A percentile compares a stretch with the other conserved stretches of the same genome.
phyloP scores from a whole-genome alignment of 2,888 invertebrate species.

The Baronia brevicornis region DNA sequence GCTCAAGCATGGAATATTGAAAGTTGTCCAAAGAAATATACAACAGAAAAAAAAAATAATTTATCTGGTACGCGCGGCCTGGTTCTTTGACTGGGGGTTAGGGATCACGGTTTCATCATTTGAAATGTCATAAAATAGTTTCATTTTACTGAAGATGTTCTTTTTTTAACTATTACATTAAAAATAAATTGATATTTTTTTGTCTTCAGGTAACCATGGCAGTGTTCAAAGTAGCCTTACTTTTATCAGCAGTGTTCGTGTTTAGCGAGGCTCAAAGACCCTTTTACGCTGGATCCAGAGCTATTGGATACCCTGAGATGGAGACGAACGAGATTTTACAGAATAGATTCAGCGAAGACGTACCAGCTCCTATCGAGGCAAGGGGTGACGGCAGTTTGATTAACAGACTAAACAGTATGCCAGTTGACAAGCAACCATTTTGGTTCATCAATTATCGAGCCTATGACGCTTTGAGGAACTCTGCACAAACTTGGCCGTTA shows the following conservation, averaged over 20 bases:
- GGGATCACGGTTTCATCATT: too few relatives aligned
- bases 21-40: too few relatives aligned
- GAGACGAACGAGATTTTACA: slow-evolving; percentile 38
- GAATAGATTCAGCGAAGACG: slow-evolving; percentile 71
- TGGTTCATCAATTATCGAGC: slow-evolving; percentile 80
- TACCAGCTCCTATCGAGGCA: slow-evolving; percentile 74
- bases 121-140: too few relatives aligned
- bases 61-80: too few relatives aligned
- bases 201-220: slow-evolving; percentile 37
- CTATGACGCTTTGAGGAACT: slow-evolving; percentile 71
- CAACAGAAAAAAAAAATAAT: too few relatives aligned
- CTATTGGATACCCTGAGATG: slow-evolving; percentile 76
- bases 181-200: slow-evolving; percentile 4
- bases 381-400: slow-evolving; percentile 73
- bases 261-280: slow-evolving; percentile 75
- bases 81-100: too few relatives aligned
- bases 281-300: slow-evolving; percentile 75
- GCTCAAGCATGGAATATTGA: too few relatives aligned
- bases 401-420: slow-evolving; percentile 73
- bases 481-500: slow-evolving; percentile 44
- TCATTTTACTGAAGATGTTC: too few relatives aligned
- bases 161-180: too few relatives aligned
- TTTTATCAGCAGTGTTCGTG: slow-evolving; percentile 32
- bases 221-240: slow-evolving; percentile 29
- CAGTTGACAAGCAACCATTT: slow-evolving; percentile 78